Evolutionary conservation across 2,888 invertebrate species (phyloP), one percentile per base, ranked within the genome.

Genomic region (Pammene aurita): DNA sequence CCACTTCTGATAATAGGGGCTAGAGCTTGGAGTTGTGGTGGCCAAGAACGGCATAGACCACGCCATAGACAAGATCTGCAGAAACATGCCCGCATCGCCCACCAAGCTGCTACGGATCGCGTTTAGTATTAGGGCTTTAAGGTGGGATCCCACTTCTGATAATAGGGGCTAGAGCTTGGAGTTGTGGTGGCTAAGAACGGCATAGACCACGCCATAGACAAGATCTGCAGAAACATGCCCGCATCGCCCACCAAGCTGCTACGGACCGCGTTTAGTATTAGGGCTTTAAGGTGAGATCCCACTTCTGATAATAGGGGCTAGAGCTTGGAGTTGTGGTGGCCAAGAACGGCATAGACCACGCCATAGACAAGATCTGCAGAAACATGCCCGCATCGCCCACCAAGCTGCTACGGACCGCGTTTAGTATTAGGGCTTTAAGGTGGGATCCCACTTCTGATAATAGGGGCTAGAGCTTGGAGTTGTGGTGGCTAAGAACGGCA

Each of bases 41-140:
- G 9, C 42, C 11, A 42, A 42, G 11, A 42, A 42, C 11, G 42
- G 42, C 44, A 13, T 11, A 13, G 44, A 44, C 10, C 13, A 44
- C 13, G 13, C 44, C 44, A 44, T 13, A 26, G 26, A 26, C 26
- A 26, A 26, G 26, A 2, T 26, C 26, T 26, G 26, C 4, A 26
- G 26, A 26, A 26, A 26, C 26, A 26, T 26, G 26, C 26, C 26
- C 26, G 26, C 26, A 1, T 26, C 26, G 26, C 26, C 26, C 26
- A 26, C 26, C 26, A 26, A 26, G 4, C 26, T 26, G 26, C 26
- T 26, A 26, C 26, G 26, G 26, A 26, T 4, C 4, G 26, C 26
- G 73, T 98, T 98, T 93, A 96, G 96, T 83, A 97, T 98, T 88
- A 95, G 98, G 80, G 98, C 97, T 76, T 94, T 98, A 82, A 94